Evolutionary conservation across 35 echinoderm and acorn worm genomes (phyloP), one percentile per base, ranked within the genome.

Genomic region (Patiria miniata): DNA sequence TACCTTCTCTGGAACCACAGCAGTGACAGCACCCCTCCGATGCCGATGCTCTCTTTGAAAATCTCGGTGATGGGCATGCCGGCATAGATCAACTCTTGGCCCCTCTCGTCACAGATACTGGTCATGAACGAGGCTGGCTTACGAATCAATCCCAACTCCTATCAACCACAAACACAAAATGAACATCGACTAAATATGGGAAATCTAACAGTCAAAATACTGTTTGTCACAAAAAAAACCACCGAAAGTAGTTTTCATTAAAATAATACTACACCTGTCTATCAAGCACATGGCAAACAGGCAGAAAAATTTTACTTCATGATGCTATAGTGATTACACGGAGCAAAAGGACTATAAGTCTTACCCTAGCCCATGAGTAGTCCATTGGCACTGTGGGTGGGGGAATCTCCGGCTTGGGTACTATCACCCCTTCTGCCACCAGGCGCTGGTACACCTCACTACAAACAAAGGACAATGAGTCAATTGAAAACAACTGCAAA

Each of bases 61-160:
- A 97, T 87, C 21, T 93, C 85, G 6, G 95, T 85, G 44, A 97
- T 97, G 4, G 95, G 91, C 95, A 97, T 97, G 18, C 95, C 95
- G 10, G 91, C 95, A 68, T 97, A 97, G 73, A 97, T 90, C 44
- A 97, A 86, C 50, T 97, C 95, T 50, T 94, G 88, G 26, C 95
- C 95, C 82, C 95, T 93, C 86, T 97, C 95, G 81, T 97, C 95
- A 19, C 88, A 87, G 50, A 97, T 97, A 73, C 95, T 97, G 1
- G 95, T 91, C 95, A 97, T 97, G 86, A 97, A 97, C 3, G 95
- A 97, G n/a, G 95, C 95, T 30, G 95, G 95, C 52, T 97, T 97
- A 51, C 95, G 89, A 77, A 97, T 97, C 82, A 97, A 73, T 16
- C 95, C 95, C 69, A 97, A 85, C 80, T 97, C 95, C 95, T 97